phyloP scores from a whole-genome alignment of 2,113 vertebrate species.

The Sigmodon hispidus region DNA sequence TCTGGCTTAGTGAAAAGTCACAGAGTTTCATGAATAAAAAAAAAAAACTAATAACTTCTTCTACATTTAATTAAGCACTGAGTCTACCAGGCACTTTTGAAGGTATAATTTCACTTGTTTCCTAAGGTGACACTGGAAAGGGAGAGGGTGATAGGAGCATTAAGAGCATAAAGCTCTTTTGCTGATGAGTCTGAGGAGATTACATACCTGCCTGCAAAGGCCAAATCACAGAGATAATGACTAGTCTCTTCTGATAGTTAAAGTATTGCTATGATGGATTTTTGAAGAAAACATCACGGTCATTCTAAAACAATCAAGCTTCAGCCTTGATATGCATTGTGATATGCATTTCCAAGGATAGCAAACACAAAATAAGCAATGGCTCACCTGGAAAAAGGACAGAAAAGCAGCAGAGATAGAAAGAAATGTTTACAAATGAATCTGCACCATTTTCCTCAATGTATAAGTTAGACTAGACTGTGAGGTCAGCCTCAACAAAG shows the following conservation, averaged over 20 bases:
- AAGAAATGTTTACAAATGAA: not conserved
- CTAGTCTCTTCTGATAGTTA: not conserved
- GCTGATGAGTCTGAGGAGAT: not conserved
- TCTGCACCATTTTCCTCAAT: not conserved
- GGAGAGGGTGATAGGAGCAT: not conserved
- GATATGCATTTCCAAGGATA: not conserved
- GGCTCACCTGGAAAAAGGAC: not conserved
- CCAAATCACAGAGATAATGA: not conserved
- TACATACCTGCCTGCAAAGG: not conserved
- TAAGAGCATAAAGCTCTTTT: not conserved
- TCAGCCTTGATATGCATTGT: not conserved
- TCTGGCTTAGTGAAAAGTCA: slow-evolving; percentile 22
- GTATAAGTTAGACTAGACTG: not conserved
- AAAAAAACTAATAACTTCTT: slow-evolving; percentile 4
- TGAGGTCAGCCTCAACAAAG: not conserved
- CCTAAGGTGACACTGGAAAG: not conserved
- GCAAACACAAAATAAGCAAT: not conserved
- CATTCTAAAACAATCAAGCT: not conserved
- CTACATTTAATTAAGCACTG: not conserved
- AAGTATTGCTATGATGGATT: not conserved
- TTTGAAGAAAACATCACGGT: slow-evolving; percentile 5
- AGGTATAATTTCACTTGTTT: not conserved
- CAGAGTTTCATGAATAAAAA: slow-evolving; percentile 40
- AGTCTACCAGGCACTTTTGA: not conserved
- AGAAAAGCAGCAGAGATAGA: not conserved